Evolutionary conservation across 2,797 vertebrate genomes (phyloP), one percentile per base, ranked within the genome.

Genomic region (Sciurus carolinensis): DNA sequence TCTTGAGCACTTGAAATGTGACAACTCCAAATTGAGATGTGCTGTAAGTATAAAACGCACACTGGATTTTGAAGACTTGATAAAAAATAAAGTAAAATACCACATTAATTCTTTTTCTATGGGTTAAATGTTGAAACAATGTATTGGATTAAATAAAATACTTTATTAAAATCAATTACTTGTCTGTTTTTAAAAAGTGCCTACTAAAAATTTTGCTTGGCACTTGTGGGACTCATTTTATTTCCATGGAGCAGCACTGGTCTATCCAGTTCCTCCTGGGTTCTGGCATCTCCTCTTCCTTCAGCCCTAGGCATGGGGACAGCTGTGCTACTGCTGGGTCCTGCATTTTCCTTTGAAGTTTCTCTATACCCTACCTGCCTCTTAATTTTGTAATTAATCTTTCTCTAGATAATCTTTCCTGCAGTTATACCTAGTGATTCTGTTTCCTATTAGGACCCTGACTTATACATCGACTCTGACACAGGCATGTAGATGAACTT

Each of bases 161-260:
- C 30, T 12, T 84, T 87, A 86, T 67, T 89, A 30, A 83, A 77
- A 73, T 81, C 44, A 62, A 88, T 88, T 85, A 86, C 44, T 91
- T 87, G 52, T 69, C 30, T 93, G 30, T 82, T 93, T 90, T 85
- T 82, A 12, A 50, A 69, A 89, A 87, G 1, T 59, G n/a, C 36
- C 13, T 52, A 24, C 26, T 76, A 44, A 39, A 67, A 88, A 57
- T 75, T 33, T 50, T 39, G 69, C 57, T 76, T 30, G 79, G 24
- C 6, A 24, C 52, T 85, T 73, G 15, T 79, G 62, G 9, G 36
- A 30, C 20, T 87, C 52, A 39, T 59, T 52, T 18, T 50, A 11
- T 57, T 90, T 93, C 50, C 69, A 2, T 75, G 33, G 28, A 52
- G 36, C 26, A 67, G 26, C 30, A 28, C 5, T 86, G 22, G 18